Evolutionary conservation across 2,888 invertebrate genomes (phyloP).

Genomic region (Nezara viridula): DNA sequence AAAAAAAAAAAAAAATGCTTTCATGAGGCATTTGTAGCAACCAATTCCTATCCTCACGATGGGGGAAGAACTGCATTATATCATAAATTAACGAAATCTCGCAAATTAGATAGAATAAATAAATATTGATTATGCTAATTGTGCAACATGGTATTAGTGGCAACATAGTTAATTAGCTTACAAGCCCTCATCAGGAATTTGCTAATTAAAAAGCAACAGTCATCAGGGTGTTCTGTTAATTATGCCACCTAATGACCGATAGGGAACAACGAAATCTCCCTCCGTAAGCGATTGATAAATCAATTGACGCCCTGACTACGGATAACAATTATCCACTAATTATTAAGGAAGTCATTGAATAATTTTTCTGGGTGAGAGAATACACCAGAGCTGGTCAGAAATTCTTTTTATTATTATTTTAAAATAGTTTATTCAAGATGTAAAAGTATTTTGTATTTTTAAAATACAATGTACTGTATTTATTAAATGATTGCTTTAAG

Average conservation of each 20-base stretch:
- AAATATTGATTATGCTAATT: neutral
- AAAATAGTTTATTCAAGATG: too few relatives aligned
- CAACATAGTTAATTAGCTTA: neutral
- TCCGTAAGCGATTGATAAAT: neutral
- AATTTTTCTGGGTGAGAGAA: neutral
- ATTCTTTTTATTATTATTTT: too few relatives aligned
- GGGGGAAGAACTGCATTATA: neutral
- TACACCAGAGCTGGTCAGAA: too few relatives aligned
- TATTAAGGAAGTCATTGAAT: neutral
- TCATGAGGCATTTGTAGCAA: neutral
- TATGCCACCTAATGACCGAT: neutral
- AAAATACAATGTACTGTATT: too few relatives aligned
- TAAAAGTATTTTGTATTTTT: too few relatives aligned
- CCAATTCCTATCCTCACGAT: neutral
- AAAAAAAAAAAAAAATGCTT: too few relatives aligned
- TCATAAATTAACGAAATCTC: neutral
- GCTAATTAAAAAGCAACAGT: conserved; percentile 16
- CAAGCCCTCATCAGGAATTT: neutral
- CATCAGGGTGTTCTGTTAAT: neutral
- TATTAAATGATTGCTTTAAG: too few relatives aligned
- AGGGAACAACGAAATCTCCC: neutral
- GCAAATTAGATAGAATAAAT: neutral
- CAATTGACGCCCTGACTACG: neutral
- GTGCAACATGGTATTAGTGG: neutral
- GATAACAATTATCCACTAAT: neutral